Evolutionary conservation across 2,797 vertebrate species (phyloP), one percentile per base, ranked within the genome.

Genomic region (Lateolabrax maculatus): DNA sequence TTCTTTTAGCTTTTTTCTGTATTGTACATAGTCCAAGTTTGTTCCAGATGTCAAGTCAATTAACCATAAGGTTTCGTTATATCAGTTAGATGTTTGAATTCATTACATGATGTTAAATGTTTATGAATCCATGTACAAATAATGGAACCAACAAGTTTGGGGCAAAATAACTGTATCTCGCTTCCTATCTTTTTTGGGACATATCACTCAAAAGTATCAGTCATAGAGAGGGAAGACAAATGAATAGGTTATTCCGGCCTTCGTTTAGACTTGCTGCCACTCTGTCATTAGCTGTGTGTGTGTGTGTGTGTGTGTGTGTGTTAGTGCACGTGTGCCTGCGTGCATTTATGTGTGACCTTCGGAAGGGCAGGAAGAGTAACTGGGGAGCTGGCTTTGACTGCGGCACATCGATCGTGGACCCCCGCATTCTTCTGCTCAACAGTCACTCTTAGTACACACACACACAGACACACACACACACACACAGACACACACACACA

Each of bases 361-460:
- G 66, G 86, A 84, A 93, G 90, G 92, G 87, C 91, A 90, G 83
- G 87, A 90, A 92, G 92, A 93, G 89, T 90, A 91, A 92, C 93
- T 85, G 83, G 86, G 91, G 90, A 91, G 91, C 88, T 87, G 87
- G 84, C 80, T 91, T 87, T 89, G 84, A 93, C 90, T 93, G 92
- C 88, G 75, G 86, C 90, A 92, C 91, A 94, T 94, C 88, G 93
- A 94, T 94, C 85, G 75, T 79, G 83, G 76, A 89, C 86, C 83
- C 85, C 88, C 92, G 88, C 89, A 86, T 90, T 92, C 85, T 84
- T 65, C 81, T 81, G 71, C 88, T 89, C 89, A 87, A 85, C 84
- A 90, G 80, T 88, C 92, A 83, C 87, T 86, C 86, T 80, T 68
- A 67, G 71, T 65, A 52, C 73, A 71, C 80, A 44, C 71, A 63